A percentile compares a stretch with the other conserved stretches of the same genome.
Evolutionary conservation across 1,140 invertebrate species (phyloP).

Genomic region (Tribolium castaneum): DNA sequence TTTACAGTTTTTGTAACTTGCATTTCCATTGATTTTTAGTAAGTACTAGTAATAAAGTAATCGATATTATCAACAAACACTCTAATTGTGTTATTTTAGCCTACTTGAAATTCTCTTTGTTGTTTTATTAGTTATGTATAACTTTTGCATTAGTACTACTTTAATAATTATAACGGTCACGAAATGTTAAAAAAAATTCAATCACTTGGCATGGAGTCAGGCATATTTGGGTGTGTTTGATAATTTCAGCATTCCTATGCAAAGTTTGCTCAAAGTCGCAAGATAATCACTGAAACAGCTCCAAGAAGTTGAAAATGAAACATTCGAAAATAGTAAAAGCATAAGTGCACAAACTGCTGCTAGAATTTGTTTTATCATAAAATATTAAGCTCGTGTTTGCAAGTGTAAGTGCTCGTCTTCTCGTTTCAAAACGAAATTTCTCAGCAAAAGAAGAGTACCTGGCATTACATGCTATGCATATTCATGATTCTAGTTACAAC

Average conservation of each 20-base stretch:
- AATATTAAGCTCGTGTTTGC: conserved; percentile 12
- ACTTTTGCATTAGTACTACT: too few relatives aligned
- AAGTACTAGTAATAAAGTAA: not conserved
- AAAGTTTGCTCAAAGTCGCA: not conserved
- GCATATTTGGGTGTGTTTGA: not conserved
- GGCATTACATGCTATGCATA: not conserved
- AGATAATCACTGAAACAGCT: not conserved
- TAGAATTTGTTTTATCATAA: conserved; percentile 15
- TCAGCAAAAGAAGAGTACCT: not conserved
- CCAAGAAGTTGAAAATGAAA: not conserved
- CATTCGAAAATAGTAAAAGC: not conserved
- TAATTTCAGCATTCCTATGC: not conserved
- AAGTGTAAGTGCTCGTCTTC: not conserved
- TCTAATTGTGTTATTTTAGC: not conserved
- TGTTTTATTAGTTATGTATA: too few relatives aligned
- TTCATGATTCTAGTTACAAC: not conserved
- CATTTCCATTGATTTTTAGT: not conserved
- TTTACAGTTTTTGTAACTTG: not conserved
- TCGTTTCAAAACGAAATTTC: not conserved
- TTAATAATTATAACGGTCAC: too few relatives aligned
- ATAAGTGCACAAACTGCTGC: not conserved
- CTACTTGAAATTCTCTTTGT: not conserved
- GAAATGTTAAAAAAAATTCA: too few relatives aligned
- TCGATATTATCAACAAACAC: not conserved
- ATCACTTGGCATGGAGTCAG: too few relatives aligned